A percentile compares a stretch with the other conserved stretches of the same genome.
Conservation (phyloP, 2,888 invertebrate genomes). For the Pegoplata infirma region DNA sequence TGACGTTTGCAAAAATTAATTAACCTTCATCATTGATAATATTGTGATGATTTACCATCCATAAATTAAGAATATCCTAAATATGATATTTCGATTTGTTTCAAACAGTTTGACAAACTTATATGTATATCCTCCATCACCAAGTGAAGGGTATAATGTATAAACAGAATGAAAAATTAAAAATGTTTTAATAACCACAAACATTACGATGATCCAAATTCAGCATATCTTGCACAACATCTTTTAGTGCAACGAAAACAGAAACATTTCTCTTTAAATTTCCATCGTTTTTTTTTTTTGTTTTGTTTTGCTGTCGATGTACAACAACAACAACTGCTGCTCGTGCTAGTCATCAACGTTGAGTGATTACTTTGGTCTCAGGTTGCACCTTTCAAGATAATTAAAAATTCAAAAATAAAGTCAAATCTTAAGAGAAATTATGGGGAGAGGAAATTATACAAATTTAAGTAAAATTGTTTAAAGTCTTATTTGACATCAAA, state of each 20-base stretch:
- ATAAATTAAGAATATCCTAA: too few species aligned
- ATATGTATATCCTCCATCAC: too few species aligned
- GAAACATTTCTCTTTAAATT: not conserved
- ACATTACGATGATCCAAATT: conserved; percentile 52
- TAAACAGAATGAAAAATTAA: too few species aligned
- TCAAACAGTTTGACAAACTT: too few species aligned
- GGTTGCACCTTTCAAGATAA: conserved; percentile 75
- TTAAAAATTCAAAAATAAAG: conserved; percentile 73
- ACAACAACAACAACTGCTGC: conserved; percentile 44
- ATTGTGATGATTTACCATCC: too few species aligned
- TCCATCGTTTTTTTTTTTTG: conserved; percentile 25
- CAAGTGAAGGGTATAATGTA: too few species aligned
- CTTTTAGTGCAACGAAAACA: not conserved
- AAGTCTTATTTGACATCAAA: not conserved
- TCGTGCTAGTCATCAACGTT: conserved; percentile 63
- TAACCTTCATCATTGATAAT: too few species aligned
- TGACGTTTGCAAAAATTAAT: too few species aligned
- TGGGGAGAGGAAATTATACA: not conserved
- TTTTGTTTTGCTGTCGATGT: conserved; percentile 14
- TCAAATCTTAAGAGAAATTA: conserved; percentile 47
- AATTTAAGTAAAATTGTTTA: not conserved
- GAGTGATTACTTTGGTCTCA: conserved; percentile 72
- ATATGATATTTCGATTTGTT: too few species aligned
- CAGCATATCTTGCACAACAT: conserved; percentile 23
- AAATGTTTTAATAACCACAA: conserved; percentile 45